Base-by-base conservation (phyloP, 2,113 vertebrate genomes). In the Tupaia chinensis region DNA sequence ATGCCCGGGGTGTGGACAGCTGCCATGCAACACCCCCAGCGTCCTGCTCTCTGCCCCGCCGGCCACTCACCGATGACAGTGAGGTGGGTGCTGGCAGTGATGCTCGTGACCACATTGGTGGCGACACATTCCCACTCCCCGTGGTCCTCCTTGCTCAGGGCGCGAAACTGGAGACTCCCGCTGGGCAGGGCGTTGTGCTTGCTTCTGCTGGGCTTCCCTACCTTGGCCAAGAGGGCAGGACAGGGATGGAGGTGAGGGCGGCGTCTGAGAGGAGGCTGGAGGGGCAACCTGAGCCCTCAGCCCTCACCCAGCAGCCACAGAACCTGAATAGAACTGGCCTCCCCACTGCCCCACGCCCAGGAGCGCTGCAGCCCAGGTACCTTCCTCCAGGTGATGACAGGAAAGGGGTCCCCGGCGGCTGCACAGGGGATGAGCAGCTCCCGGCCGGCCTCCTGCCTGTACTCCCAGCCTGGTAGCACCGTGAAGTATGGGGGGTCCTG, bases 401-500 rank as follows among this genome's bases (percentile, higher is more conserved):
- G 99, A 98, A 99, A 99, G 85, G 99, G 99, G 98, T 99, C 99
- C 99, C 99, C 99, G 69, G 99, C 99, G 92, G 99, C 99, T 95
- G 99, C 99, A 89, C 99, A 99, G 97, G 99, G 99, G 97, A 99
- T 99, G 96, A 99, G 99, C 96, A 99, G 98, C 98, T 99, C 99
- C 98, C 99, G 99, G 96, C 99, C 99, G 66, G 99, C 99, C 99
- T 99, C 99, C 98, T 99, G 99, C 98, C 99, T 99, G 98, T 99
- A 99, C 98, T 99, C 99, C 99, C 99, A 99, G 98, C 99, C 99
- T 97, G 99, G 99, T 98, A 99, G 99, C 99, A 99, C 99, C 97
- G 99, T 99, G 98, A 99, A 99, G 98, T 99, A 99, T 98, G 99
- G 99, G 98, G 99, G 99, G 98, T 99, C 99, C 99, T 99, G 97